Conservation (phyloP, 53 echinoderm and acorn worm species). For the Holothuria scabra region DNA sequence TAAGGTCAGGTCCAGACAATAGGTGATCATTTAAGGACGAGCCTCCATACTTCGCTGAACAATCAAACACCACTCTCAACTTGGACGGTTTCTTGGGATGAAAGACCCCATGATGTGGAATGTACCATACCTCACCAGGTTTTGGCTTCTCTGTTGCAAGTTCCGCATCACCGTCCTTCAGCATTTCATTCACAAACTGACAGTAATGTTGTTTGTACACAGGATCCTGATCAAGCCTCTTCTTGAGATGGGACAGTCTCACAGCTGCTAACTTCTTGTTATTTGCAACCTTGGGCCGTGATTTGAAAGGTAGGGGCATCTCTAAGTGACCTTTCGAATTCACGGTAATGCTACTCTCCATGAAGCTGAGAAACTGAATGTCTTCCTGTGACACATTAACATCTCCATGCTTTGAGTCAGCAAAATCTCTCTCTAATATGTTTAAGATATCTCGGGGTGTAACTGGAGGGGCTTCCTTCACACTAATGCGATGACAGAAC, state of each 20-base stretch:
- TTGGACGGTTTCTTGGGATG: not conserved
- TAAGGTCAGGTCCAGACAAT: conserved; percentile 64
- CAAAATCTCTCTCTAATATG: conserved; percentile 54
- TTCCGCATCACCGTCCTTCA: not conserved
- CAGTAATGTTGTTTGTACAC: not conserved
- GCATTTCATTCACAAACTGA: not conserved
- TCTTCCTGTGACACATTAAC: conserved; percentile 38
- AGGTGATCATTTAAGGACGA: conserved; percentile 39
- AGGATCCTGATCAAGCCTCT: not conserved
- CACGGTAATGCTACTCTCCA: conserved; percentile 42
- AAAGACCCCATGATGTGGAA: not conserved
- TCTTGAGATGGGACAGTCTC: conserved; percentile 34
- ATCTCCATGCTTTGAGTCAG: conserved; percentile 9
- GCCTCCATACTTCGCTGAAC: too few species aligned
- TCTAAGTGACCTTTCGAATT: conserved; percentile 55
- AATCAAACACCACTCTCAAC: not conserved
- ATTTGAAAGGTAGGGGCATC: conserved; percentile 56
- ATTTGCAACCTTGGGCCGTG: conserved; percentile 43
- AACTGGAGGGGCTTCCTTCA: conserved; percentile 51
- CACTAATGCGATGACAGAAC: conserved; percentile 43
- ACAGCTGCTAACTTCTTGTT: conserved; percentile 53
- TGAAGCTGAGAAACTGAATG: too few species aligned
- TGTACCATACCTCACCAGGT: not conserved
- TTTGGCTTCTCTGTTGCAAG: too few species aligned
- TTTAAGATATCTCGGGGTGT: conserved; percentile 46